A percentile compares a stretch with the other conserved stretches of the same genome.
Conservation (phyloP, 2,888 invertebrate genomes). For the Nowickia ferox region DNA sequence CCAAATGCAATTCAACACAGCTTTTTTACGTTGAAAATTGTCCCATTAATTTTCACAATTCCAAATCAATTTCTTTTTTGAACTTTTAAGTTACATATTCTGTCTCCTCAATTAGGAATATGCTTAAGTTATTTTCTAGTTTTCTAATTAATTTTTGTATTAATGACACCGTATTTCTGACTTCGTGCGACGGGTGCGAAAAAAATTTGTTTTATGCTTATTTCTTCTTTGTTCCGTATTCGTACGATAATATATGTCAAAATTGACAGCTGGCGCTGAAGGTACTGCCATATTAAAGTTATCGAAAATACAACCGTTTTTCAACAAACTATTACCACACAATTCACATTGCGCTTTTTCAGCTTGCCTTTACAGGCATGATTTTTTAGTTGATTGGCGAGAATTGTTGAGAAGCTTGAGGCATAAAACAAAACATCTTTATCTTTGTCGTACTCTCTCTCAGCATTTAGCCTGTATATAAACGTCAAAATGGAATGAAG, state of each 20-base stretch:
- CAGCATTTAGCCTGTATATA: too few relatives aligned
- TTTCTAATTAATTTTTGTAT: slow-evolving; percentile 28
- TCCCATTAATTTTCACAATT: background rate
- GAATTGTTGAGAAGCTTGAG: too few relatives aligned
- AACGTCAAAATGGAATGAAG: too few relatives aligned
- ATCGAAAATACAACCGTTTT: background rate
- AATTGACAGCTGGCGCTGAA: slow-evolving; percentile 28
- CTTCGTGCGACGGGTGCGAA: slow-evolving; percentile 56
- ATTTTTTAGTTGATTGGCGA: too few relatives aligned
- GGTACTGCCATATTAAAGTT: slow-evolving; percentile 32
- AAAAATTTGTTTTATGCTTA: slow-evolving; percentile 55
- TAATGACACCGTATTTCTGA: slow-evolving; percentile 37
- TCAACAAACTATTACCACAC: too few relatives aligned
- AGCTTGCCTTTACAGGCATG: too few relatives aligned
- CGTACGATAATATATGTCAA: slow-evolving; percentile 42
- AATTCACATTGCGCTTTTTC: too few relatives aligned
- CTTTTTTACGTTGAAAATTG: slow-evolving; percentile 18
- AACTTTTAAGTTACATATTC: background rate
- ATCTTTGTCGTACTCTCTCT: too few relatives aligned
- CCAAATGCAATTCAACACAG: slow-evolving; percentile 24
- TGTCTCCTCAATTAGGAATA: slow-evolving; percentile 1
- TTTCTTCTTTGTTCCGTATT: slow-evolving; percentile 63
- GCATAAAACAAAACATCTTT: too few relatives aligned
- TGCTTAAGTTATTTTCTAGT: slow-evolving; percentile 13
- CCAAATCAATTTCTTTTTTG: background rate